phyloP scores from a whole-genome alignment of 2,888 invertebrate genomes.

The Candidula unifasciata region DNA sequence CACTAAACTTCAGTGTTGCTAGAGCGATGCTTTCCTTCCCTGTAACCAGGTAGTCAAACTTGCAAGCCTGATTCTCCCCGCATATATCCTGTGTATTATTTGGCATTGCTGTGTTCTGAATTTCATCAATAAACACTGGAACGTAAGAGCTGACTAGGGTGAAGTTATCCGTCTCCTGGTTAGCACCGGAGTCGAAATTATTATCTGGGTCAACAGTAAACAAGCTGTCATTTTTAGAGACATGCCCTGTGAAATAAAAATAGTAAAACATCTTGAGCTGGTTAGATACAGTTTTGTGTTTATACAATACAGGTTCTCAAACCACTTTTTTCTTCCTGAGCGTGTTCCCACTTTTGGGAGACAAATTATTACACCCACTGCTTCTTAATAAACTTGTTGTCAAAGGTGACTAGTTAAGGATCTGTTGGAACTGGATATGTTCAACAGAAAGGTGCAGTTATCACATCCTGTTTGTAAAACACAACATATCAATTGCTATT shows the following conservation, averaged over 20 bases:
- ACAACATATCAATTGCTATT: no score
- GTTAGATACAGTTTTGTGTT: no score
- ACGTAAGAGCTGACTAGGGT: neutral
- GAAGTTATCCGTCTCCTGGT: neutral
- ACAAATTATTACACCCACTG: no score
- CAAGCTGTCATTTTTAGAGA: conserved; percentile 39
- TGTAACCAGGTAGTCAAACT: conserved; percentile 66
- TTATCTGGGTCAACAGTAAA: conserved; percentile 9
- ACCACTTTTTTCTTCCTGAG: no score
- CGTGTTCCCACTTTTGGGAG: no score
- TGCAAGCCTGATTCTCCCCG: conserved; percentile 64
- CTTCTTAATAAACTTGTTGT: no score
- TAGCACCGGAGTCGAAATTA: neutral
- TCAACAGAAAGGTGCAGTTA: no score
- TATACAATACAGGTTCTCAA: no score
- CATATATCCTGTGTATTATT: conserved; percentile 61
- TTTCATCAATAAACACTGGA: conserved; percentile 40
- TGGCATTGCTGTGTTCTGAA: neutral
- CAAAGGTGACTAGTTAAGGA: no score
- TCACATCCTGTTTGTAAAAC: no score
- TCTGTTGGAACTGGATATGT: no score
- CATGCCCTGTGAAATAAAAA: conserved; percentile 34
- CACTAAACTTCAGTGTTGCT: conserved; percentile 61
- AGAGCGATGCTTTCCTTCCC: conserved; percentile 62
- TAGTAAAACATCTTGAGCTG: no score